Conservation (phyloP, 2,797 vertebrate genomes). For the Premnoplex brunnescens region DNA sequence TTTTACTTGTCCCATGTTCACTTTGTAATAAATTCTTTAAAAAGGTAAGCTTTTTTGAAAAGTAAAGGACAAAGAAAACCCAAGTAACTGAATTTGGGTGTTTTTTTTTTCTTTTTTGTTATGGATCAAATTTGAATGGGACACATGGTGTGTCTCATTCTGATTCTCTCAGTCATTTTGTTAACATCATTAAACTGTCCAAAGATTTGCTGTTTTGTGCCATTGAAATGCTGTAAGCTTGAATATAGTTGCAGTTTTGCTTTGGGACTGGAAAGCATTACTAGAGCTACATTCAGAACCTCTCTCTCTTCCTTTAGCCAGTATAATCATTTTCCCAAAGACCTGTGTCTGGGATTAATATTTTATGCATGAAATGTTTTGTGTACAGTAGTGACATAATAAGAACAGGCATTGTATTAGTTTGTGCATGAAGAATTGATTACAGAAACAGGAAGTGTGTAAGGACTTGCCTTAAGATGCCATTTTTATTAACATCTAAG, state of each 20-base stretch:
- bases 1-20: background rate
- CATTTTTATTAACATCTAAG: slow-evolving; percentile 56
- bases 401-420: slow-evolving; percentile 68
- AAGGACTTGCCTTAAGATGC: slow-evolving; percentile 42
- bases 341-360: slow-evolving; percentile 54
- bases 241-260: background rate
- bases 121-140: background rate
- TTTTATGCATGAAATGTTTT: slow-evolving; percentile 69
- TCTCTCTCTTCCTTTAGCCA: slow-evolving; percentile 2
- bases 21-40: background rate
- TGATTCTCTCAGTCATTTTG: background rate
- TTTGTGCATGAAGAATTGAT: slow-evolving; percentile 28
- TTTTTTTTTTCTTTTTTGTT: background rate
- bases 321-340: slow-evolving; percentile 26
- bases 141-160: background rate
- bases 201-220: background rate
- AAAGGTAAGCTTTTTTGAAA: background rate
- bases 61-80: background rate
- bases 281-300: background rate
- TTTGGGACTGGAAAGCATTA: background rate
- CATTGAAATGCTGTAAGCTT: background rate
- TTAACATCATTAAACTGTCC: background rate
- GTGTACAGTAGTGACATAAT: slow-evolving; percentile 72
- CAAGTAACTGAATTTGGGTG: background rate
- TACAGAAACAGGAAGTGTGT: slow-evolving; percentile 19